Evolutionary conservation across 2,113 vertebrate genomes (phyloP).

Genomic region (Ondatra zibethicus): DNA sequence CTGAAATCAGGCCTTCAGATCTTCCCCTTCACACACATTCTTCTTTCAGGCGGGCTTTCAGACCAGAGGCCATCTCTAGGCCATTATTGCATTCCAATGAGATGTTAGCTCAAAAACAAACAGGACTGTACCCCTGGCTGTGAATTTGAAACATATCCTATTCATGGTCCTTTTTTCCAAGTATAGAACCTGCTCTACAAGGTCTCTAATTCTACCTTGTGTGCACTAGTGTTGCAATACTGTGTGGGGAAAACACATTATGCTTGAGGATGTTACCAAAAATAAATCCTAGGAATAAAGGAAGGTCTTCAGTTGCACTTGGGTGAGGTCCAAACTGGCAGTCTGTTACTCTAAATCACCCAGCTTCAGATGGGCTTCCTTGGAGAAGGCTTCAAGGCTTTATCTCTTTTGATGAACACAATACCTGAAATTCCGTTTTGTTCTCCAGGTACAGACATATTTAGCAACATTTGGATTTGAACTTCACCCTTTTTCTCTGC

Average conservation of each 20-base stretch:
- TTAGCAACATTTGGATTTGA: neutral
- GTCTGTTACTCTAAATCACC: neutral
- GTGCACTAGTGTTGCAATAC: neutral
- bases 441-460: neutral
- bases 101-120: neutral
- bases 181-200: conserved; percentile 28
- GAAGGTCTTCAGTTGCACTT: neutral
- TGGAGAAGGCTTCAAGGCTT: conserved; percentile 14
- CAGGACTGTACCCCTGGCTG: neutral
- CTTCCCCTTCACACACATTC: neutral
- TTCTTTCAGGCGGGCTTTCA: neutral
- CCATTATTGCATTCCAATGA: neutral
- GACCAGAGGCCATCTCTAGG: neutral
- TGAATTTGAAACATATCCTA: neutral
- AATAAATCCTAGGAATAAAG: conserved; percentile 36
- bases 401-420: conserved; percentile 39
- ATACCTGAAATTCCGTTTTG: conserved; percentile 8
- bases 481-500: neutral
- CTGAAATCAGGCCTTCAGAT: neutral
- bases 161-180: neutral
- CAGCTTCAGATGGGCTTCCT: conserved; percentile 3
- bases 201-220: conserved; percentile 28
- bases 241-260: neutral
- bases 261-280: neutral
- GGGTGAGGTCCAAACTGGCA: conserved; percentile 38